phyloP scores from a whole-genome alignment of 2,888 invertebrate genomes.

The Himalopsyche anomala region DNA sequence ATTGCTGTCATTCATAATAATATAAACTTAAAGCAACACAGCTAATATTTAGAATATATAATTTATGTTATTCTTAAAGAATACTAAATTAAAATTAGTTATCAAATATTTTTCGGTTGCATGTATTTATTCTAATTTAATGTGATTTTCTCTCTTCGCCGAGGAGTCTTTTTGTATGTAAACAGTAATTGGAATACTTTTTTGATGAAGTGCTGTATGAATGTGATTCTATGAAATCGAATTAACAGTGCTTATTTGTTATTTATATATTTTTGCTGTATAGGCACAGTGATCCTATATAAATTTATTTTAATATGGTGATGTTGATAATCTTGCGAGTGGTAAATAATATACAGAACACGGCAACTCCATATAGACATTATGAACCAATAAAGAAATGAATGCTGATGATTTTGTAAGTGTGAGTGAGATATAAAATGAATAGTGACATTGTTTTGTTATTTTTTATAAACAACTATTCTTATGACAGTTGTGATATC shows the following conservation, averaged over 20 bases:
- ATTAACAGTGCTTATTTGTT: slow-evolving; percentile 4
- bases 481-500: no score
- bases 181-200: not conserved
- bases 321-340: not conserved
- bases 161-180: slow-evolving; percentile 15
- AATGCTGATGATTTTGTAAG: no score
- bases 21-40: not conserved
- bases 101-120: not conserved
- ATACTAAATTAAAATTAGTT: not conserved
- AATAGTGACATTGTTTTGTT: no score
- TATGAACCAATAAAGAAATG: no score
- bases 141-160: slow-evolving; percentile 26
- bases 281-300: slow-evolving; percentile 20
- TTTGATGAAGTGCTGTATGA: slow-evolving; percentile 19
- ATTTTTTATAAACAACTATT: no score
- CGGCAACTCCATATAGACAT: no score
- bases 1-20: slow-evolving; percentile 4
- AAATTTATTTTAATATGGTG: not conserved
- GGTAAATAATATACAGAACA: not conserved
- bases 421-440: no score
- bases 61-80: not conserved
- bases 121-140: not conserved
- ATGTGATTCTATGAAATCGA: slow-evolving; percentile 12
- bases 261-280: slow-evolving; percentile 34
- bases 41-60: not conserved